Base-by-base conservation (phyloP, 2,888 invertebrate genomes). In the Ophonus ardosiacus region DNA sequence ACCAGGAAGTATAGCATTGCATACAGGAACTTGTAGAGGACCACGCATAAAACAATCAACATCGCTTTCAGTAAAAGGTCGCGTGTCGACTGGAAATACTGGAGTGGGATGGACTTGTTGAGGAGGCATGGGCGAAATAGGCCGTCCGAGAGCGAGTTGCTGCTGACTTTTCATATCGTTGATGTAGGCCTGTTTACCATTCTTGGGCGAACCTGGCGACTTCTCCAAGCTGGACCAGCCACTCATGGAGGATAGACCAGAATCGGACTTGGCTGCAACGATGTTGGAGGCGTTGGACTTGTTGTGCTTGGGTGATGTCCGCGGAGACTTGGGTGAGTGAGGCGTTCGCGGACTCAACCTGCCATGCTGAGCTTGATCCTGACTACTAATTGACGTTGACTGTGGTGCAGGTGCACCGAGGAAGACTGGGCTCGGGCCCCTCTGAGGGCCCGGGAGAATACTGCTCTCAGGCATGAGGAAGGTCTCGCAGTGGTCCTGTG, bases 221-320 rank as follows among this genome's bases (percentile, higher is more conserved):
- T 97, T 97, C 90, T 97, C 97, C 88, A 96, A 92, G 89, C 96
- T 96, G 10, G 96, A 96, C 94, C 97, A 96, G 4, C 97, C 96
- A 89, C 96, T 97, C 95, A 97, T 96, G 6, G 97, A 97, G 0
- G 97, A 97, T 79, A 97, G 91, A 0, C 97, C 97, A 0, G 97
- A 97, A 90, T 97, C 97, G 0, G 97, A 97, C 90, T 97, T 97
- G 0, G 96, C 95, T 5, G 95, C 93, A 1, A 94, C 94, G 86
- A 95, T 95, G 89, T 94, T 94, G 6, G 90, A 88, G 38, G 93
- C 93, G 86, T 93, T 93, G 86, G 92, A 91, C 89, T 93, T 94
- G 88, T 93, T 94, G 88, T 95, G 93, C 89, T 95, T 96, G 21
- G 95, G 95, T 51, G 96, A 96, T 1, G 94, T 93, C 91, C 94